Evolutionary conservation across 2,797 vertebrate species (phyloP).

Genomic region (Periparus ater): DNA sequence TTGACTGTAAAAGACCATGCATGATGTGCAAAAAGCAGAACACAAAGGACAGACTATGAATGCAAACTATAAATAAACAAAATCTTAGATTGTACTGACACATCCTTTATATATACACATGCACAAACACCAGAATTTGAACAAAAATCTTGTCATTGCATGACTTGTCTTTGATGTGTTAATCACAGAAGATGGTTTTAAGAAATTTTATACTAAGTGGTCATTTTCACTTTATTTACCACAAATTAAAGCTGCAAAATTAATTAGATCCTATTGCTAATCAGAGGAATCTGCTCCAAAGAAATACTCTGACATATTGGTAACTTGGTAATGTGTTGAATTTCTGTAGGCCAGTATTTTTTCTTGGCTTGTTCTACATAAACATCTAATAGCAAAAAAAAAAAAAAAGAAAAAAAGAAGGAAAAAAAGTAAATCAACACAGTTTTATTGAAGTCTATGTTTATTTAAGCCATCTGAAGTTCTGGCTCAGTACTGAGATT

Average conservation of each 20-base stretch:
- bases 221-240: slow-evolving; percentile 27
- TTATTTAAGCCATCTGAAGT: slow-evolving; percentile 59
- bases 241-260: slow-evolving; percentile 10
- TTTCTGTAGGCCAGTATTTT: slow-evolving; percentile 38
- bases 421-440: slow-evolving; percentile 6
- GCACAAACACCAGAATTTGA: background rate
- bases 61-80: background rate
- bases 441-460: slow-evolving; percentile 61
- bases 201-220: background rate
- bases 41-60: background rate
- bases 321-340: slow-evolving; percentile 43
- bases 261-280: slow-evolving; percentile 35
- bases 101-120: background rate
- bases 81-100: background rate
- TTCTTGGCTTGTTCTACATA: slow-evolving; percentile 46
- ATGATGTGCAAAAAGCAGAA: background rate
- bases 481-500: slow-evolving; percentile 31
- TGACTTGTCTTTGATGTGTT: background rate
- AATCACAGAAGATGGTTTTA: background rate
- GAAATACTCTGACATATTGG: slow-evolving; percentile 28
- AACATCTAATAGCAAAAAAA: slow-evolving; percentile 44
- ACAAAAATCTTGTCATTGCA: background rate
- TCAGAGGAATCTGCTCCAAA: slow-evolving; percentile 21
- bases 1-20: background rate
- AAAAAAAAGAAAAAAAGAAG: background rate